Evolutionary conservation across 2,888 invertebrate genomes (phyloP).

Genomic region (Carterocephalus palaemon): DNA sequence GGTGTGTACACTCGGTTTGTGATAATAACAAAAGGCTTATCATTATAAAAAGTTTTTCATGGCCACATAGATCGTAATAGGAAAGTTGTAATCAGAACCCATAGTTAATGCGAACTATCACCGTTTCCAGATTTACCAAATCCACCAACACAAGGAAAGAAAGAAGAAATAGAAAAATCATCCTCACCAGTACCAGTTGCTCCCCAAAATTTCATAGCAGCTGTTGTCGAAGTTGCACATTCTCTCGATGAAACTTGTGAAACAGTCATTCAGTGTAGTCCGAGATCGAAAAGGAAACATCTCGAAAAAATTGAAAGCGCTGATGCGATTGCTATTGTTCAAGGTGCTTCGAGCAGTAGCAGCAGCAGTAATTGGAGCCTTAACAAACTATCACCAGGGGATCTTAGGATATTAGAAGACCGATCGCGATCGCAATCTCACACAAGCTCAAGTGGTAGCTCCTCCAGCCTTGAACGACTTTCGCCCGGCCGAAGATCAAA

Average conservation of each 20-base stretch:
- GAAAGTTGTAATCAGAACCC: too few species aligned
- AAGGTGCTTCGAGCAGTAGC: conserved; percentile 73
- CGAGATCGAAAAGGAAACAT: conserved; percentile 73
- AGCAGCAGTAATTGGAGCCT: conserved; percentile 77
- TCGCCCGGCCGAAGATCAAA: conserved; percentile 73
- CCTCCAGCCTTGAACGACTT: conserved; percentile 70
- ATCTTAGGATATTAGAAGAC: conserved; percentile 70
- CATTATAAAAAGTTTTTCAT: too few species aligned
- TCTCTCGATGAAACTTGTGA: conserved; percentile 84
- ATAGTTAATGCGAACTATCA: too few species aligned
- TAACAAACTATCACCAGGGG: conserved; percentile 73
- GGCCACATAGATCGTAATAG: too few species aligned
- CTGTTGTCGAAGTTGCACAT: conserved; percentile 82
- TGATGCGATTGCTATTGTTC: conserved; percentile 67
- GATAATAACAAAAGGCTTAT: too few species aligned
- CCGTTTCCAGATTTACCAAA: conserved; percentile 57
- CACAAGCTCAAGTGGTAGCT: conserved; percentile 74
- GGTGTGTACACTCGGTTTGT: too few species aligned
- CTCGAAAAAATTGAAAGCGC: conserved; percentile 72
- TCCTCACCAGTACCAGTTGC: conserved; percentile 49
- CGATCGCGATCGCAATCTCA: conserved; percentile 71
- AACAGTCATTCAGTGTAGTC: conserved; percentile 82
- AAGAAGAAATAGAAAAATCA: conserved; percentile 49
- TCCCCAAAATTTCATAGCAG: conserved; percentile 79
- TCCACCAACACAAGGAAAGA: conserved; percentile 42